phyloP scores from a whole-genome alignment of 64 coral and sea anemone genomes.

The Montipora sp. region DNA sequence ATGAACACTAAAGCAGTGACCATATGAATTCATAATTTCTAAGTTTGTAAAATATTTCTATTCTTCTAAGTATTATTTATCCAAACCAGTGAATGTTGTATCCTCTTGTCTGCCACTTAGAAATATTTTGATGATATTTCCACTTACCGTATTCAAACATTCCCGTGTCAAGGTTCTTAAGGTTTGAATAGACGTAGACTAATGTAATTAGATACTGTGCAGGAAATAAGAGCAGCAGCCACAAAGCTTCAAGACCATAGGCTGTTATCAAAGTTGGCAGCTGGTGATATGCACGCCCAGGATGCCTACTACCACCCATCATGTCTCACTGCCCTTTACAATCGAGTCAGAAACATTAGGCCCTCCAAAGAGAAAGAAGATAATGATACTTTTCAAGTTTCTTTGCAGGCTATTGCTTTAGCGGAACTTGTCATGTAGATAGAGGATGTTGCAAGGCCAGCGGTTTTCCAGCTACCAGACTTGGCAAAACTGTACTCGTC shows the following conservation, averaged over 20 bases:
- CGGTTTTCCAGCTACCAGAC: neutral
- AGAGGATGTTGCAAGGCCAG: conserved; percentile 33
- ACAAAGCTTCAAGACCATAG: conserved; percentile 27
- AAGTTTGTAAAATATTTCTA: neutral
- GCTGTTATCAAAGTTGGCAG: conserved; percentile 43
- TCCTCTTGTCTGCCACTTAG: no score
- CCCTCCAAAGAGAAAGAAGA: neutral
- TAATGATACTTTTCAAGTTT: neutral
- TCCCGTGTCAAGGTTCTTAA: no score
- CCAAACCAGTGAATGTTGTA: no score
- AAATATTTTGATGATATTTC: no score
- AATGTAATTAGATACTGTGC: neutral
- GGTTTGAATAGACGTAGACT: neutral
- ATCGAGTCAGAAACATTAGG: conserved; percentile 3
- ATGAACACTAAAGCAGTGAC: neutral
- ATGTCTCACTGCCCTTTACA: conserved; percentile 38
- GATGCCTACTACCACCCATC: conserved; percentile 54
- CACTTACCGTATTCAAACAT: no score
- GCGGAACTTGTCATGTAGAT: conserved; percentile 40
- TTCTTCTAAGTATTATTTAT: no score
- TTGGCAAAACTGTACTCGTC: no score
- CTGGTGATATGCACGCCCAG: conserved; percentile 42
- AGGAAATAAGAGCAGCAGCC: conserved; percentile 9
- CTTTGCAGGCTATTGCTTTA: conserved; percentile 58
- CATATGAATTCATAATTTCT: neutral